Base-by-base conservation (phyloP, 2,797 vertebrate genomes). In the Lateolabrax maculatus region DNA sequence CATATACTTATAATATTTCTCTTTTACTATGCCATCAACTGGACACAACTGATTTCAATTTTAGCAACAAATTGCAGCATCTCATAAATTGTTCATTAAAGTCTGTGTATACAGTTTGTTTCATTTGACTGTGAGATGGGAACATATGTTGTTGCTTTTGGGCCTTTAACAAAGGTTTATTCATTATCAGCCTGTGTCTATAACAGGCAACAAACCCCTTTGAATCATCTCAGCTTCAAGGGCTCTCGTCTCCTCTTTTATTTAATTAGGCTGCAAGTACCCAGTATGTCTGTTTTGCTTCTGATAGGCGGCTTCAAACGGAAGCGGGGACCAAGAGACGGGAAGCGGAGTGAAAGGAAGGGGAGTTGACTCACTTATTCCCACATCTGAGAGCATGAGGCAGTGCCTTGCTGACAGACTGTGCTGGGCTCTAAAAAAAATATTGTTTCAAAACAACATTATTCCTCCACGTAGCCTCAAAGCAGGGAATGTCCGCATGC, bases 281-380 rank as follows among this genome's bases (percentile, higher is more conserved):
- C 56, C 77, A 21, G 51, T 74, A 12, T 52, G 55, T 68, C 87
- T 90, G 89, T 86, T 92, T 85, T 84, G 75, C 80, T 89, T 84
- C 83, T 93, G 90, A 94, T 84, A 91, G 79, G 82, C 81, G 65
- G 85, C 75, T 85, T 92, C 81, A 87, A 93, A 92, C 90, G 93
- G 92, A 95, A 94, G 80, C 85, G 83, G 82, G 60, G 58, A 64
- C 84, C 76, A 53, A 58, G 78, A 90, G 89, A 90, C 82, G 74
- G 94, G 93, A 95, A 93, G 88, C 18, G 39, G 75, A 62, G 55
- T 61, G 84, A 90, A 81, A 89, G 93, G 93, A 94, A 94, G 81
- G 92, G 91, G 81, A 88, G 91, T 71, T 87, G 85, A 85, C 86
- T 91, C 87, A 90, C 81, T 87, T 77, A 84, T 93, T 92, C 89